phyloP scores from a whole-genome alignment of 92 coral and sea anemone species.

The Nematostella vectensis region DNA sequence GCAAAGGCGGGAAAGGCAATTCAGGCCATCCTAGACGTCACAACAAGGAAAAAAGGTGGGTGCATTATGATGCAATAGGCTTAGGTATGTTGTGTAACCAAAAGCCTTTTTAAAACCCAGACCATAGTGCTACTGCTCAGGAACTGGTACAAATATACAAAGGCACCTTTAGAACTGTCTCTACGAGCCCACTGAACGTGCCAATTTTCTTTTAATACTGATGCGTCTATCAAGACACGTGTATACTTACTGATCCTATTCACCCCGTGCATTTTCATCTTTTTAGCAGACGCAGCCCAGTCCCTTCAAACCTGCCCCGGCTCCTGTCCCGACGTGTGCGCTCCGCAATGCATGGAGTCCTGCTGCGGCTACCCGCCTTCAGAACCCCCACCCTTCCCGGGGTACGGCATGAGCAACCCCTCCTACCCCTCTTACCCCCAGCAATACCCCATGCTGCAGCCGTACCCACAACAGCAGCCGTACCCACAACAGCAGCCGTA shows the following conservation, averaged over 20 bases:
- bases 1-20: conserved; percentile 97
- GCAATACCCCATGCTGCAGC: conserved; percentile 1
- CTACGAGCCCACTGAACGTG: no score
- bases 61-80: no score
- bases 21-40: conserved; percentile 78
- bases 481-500: conserved; percentile 20
- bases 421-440: conserved; percentile 4
- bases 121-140: no score
- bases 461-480: conserved; percentile 9
- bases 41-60: conserved; percentile 54
- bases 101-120: no score
- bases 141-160: no score
- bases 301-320: conserved; percentile 58
- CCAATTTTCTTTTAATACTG: no score
- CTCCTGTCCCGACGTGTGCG: conserved; percentile 73
- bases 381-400: conserved; percentile 16
- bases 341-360: conserved; percentile 62
- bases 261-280: no score
- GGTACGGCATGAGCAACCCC: neutral
- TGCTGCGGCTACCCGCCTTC: conserved; percentile 47
- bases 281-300: neutral
- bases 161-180: no score
- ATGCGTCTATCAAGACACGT: no score
- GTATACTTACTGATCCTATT: no score
- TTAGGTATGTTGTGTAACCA: no score